phyloP scores from a whole-genome alignment of 2,797 vertebrate genomes.

The Ciconia nigra region DNA sequence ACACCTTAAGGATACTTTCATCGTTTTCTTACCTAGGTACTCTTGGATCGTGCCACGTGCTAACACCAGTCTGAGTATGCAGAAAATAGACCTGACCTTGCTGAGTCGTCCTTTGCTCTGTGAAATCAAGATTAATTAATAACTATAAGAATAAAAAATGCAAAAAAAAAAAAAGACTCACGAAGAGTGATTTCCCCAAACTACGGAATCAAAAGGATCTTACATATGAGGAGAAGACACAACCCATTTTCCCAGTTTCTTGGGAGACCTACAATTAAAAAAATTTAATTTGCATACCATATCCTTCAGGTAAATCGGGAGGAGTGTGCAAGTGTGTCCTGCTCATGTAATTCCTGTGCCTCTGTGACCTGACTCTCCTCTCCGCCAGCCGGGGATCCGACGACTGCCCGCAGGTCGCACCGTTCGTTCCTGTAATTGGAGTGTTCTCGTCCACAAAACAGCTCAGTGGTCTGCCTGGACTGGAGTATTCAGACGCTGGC shows the following conservation, averaged over 20 bases:
- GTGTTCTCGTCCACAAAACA: slow-evolving; percentile 97
- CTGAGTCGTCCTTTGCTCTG: slow-evolving; percentile 98
- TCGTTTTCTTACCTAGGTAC: slow-evolving; percentile 86
- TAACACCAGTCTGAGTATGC: slow-evolving; percentile 97
- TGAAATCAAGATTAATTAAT: slow-evolving; percentile 55
- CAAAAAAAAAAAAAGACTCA: not conserved
- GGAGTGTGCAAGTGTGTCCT: slow-evolving; percentile 97
- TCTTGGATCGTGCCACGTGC: slow-evolving; percentile 97
- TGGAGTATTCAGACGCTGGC: slow-evolving; percentile 96
- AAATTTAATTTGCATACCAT: slow-evolving; percentile 79
- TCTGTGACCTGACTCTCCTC: slow-evolving; percentile 91
- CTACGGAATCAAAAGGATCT: not conserved
- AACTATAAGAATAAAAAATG: not conserved
- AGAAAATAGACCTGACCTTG: slow-evolving; percentile 98
- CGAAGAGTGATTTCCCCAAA: not conserved
- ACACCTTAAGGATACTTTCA: not conserved
- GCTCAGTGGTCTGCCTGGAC: slow-evolving; percentile 94
- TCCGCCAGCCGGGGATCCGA: slow-evolving; percentile 88
- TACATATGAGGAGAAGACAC: not conserved
- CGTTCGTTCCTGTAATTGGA: slow-evolving; percentile 88
- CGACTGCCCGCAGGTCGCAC: slow-evolving; percentile 85
- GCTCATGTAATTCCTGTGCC: slow-evolving; percentile 99
- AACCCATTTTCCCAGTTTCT: not conserved
- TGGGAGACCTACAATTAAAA: not conserved
- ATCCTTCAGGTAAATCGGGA: slow-evolving; percentile 95